These are phyloP conservation scores for Heterohyrax brucei DNA, from an alignment of 2,797 vertebrate genomes.

Conservation along the genomic window DNA sequence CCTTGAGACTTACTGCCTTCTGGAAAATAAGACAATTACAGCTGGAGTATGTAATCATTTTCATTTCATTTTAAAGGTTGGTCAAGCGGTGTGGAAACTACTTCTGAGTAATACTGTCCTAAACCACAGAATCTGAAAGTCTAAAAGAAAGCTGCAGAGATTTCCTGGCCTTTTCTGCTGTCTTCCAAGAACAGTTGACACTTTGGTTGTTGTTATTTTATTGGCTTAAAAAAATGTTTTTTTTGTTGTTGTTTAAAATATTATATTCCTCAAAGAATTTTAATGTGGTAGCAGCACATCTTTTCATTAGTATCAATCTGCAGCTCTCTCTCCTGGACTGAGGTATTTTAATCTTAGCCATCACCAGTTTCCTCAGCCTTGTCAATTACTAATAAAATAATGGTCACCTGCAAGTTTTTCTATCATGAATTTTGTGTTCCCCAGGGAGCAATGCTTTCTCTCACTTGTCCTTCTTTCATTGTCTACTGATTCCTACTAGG, in stretches of 20 bases:
- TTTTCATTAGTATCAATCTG: neutral
- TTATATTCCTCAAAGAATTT: neutral
- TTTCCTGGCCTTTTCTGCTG: neutral
- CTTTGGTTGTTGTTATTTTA: neutral
- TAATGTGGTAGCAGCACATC: neutral
- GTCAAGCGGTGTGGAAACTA: neutral
- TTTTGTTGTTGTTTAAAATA: slow-evolving; percentile 19
- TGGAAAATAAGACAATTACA: neutral
- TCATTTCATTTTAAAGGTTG: slow-evolving; percentile 27
- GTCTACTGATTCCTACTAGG: neutral
- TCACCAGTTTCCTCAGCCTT: neutral
- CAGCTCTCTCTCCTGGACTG: neutral
- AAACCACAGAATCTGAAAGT: neutral
- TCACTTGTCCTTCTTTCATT: neutral
- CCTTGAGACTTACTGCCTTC: neutral
- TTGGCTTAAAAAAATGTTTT: neutral
- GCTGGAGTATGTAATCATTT: neutral
- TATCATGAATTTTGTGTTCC: neutral
- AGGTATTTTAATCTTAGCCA: neutral
- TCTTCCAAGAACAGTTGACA: neutral
- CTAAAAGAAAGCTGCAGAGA: neutral
- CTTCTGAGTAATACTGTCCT: neutral
- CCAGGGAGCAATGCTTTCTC: neutral
- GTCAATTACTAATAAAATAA: slow-evolving; percentile 6
- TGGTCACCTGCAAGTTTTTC: neutral